Conservation (phyloP, 2,797 vertebrate genomes). For the Salmo trutta region DNA sequence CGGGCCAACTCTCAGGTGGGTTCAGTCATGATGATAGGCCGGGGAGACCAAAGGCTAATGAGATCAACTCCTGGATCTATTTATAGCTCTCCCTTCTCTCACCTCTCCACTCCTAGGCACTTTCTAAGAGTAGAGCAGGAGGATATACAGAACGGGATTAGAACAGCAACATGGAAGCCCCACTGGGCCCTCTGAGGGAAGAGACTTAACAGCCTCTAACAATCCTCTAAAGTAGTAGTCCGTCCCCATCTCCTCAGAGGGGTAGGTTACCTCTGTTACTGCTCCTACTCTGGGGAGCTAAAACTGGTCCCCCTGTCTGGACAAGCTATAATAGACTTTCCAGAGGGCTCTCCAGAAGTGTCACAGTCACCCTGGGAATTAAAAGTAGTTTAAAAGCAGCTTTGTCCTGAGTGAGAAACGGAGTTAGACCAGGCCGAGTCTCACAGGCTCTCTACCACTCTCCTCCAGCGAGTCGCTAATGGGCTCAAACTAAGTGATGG, state of each 20-base stretch:
- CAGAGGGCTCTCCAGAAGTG: slow-evolving; percentile 38
- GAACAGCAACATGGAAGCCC: slow-evolving; percentile 29
- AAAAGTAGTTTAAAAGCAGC: background rate
- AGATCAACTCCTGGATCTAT: slow-evolving; percentile 65
- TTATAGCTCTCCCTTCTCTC: slow-evolving; percentile 52
- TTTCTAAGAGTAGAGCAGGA: slow-evolving; percentile 39
- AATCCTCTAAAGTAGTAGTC: slow-evolving; percentile 14
- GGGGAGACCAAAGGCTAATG: slow-evolving; percentile 58
- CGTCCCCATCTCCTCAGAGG: slow-evolving; percentile 28
- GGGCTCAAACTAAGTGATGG: background rate
- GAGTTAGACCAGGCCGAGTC: background rate
- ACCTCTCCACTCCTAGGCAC: slow-evolving; percentile 49
- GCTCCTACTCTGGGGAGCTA: slow-evolving; percentile 22
- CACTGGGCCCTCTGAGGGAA: slow-evolving; percentile 42
- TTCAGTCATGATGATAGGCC: slow-evolving; percentile 47
- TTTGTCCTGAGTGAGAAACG: background rate
- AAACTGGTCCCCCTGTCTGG: slow-evolving; percentile 20
- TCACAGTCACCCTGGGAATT: slow-evolving; percentile 32
- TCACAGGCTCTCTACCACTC: background rate
- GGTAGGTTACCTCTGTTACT: slow-evolving; percentile 47
- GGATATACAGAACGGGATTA: slow-evolving; percentile 52
- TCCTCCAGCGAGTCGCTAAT: background rate
- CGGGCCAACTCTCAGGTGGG: background rate
- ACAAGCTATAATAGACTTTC: slow-evolving; percentile 56
- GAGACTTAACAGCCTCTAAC: slow-evolving; percentile 47